Evolutionary conservation across 2,888 invertebrate genomes (phyloP), one percentile per base, ranked within the genome.

Genomic region (Hydraecia micacea): DNA sequence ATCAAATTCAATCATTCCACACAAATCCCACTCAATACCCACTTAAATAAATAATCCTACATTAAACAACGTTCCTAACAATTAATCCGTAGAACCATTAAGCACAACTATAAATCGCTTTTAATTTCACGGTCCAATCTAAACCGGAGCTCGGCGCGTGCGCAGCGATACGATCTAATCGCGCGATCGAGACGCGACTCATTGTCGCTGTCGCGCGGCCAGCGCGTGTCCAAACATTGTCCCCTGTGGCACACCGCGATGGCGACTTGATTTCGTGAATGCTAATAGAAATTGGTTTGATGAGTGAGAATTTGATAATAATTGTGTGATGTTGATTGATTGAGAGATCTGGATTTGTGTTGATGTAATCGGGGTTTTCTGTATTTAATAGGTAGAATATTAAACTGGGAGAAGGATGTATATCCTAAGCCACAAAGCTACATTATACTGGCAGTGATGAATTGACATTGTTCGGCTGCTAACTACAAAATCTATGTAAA

Each of bases 151-250:
- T 86, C 89, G 93, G 94, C 95, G 94, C 95, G 95, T 94, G 95
- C 95, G 93, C 91, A 89, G 75, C 81, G 86, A 96, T 96, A 93
- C 83, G 86, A 95, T 93, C 95, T 94, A 91, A 95, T 95, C 94
- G 91, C 81, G 86, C 85, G 92, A 94, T 94, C 93, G 92, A 86
- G 90, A 93, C 94, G 93, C 92, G 91, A 92, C 92, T 91, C 93
- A 91, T 93, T 93, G 94, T 94, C 94, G 93, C 90, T 90, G 94
- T 93, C 93, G 93, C 92, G 89, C 89, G 83, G 83, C 86, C 80
- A 87, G 90, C 90, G 91, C 93, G 91, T 94, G 95, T 95, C 95
- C 93, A 95, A 95, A 95, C 95, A 95, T 90, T 92, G 93, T 91
- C 92, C 89, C 90, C 86, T 88, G 87, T 83, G 86, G 90, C 86